Percentiles rank a stretch among this genome's conserved stretches.
These are phyloP conservation scores for Diplolepis rosae DNA, from an alignment of 2,888 invertebrate species.

Conservation along the genomic window DNA sequence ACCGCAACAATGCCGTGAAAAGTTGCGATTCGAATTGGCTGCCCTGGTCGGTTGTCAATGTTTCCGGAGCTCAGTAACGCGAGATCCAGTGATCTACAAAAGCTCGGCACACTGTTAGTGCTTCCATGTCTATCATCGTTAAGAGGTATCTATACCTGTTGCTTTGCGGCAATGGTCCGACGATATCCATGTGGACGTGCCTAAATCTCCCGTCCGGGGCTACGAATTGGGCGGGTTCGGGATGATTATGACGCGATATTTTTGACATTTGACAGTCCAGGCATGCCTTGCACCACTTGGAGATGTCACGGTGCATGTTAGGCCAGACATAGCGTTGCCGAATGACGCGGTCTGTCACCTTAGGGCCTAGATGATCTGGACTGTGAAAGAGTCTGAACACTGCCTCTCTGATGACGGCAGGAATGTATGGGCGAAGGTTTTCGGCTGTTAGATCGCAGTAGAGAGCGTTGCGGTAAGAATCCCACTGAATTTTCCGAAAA, in stretches of 20 bases:
- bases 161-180: too few species aligned
- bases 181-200: too few species aligned
- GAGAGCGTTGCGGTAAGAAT: not conserved
- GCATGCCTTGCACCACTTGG: not conserved
- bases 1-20: too few species aligned
- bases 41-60: too few species aligned
- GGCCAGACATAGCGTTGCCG: slow-evolving; percentile 3
- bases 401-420: not conserved
- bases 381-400: not conserved
- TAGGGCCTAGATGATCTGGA: not conserved
- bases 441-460: slow-evolving; percentile 9
- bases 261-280: not conserved
- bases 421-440: slow-evolving; percentile 4
- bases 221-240: not conserved
- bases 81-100: too few species aligned
- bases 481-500: not conserved
- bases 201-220: too few species aligned
- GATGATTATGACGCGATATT: not conserved
- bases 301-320: not conserved
- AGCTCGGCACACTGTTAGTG: too few species aligned
- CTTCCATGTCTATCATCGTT: too few species aligned
- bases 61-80: too few species aligned
- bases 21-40: too few species aligned
- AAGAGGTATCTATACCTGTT: too few species aligned
- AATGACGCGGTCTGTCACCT: not conserved